Percentiles rank a stretch among this genome's conserved stretches.
Conservation (phyloP, 2,888 invertebrate species). For the Epistrophe grossulariae region DNA sequence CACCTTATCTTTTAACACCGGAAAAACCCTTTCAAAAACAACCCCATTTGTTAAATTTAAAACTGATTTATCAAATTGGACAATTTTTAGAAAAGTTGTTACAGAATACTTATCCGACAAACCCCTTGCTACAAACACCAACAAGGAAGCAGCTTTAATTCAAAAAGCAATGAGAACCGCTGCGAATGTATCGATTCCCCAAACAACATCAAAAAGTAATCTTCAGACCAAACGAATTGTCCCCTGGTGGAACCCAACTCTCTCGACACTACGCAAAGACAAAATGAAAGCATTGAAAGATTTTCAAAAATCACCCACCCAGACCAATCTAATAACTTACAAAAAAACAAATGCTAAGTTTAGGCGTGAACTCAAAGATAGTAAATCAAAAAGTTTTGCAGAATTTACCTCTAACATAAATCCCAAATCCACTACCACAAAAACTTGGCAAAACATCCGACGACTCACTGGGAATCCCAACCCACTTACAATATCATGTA, state of each 20-base stretch:
- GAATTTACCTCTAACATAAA: slow-evolving; percentile 28
- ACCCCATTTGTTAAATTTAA: neutral
- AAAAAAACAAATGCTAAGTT: slow-evolving; percentile 4
- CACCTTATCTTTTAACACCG: neutral
- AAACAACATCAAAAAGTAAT: slow-evolving; percentile 2
- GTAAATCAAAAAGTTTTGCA: slow-evolving; percentile 18
- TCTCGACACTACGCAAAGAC: slow-evolving; percentile 5
- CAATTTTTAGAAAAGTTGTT: neutral
- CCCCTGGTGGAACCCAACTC: slow-evolving; percentile 8
- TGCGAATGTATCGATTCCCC: slow-evolving; percentile 10
- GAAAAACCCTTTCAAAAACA: neutral
- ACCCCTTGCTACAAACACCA: neutral
- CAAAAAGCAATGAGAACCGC: slow-evolving; percentile 30
- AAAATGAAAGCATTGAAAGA: slow-evolving; percentile 32
- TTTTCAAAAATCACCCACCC: slow-evolving; percentile 32
- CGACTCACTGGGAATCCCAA: slow-evolving; percentile 31
- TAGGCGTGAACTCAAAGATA: too few relatives aligned
- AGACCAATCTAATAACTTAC: slow-evolving; percentile 9
- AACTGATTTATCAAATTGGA: slow-evolving; percentile 4
- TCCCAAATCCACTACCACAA: slow-evolving; percentile 10
- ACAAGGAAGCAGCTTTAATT: slow-evolving; percentile 9
- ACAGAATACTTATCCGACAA: slow-evolving; percentile 17
- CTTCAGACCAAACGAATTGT: neutral
- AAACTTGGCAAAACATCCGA: slow-evolving; percentile 44
- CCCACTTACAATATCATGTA: neutral